Base-by-base conservation (phyloP, 2,797 vertebrate species). In the Sardinella longiceps region DNA sequence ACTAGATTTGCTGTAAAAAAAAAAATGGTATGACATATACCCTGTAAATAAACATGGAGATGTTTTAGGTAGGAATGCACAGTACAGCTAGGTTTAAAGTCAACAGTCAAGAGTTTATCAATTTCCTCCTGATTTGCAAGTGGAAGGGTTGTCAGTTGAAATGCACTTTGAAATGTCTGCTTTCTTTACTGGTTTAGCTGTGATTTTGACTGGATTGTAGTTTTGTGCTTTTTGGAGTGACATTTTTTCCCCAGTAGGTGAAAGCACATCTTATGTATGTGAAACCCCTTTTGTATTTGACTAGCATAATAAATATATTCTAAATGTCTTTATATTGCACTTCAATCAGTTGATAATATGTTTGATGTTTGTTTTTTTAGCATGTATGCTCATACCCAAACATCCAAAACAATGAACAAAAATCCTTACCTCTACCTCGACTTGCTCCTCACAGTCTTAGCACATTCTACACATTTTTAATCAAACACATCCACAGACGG, bases 251-350 rank as follows among this genome's bases (percentile, higher is more conserved):
- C 66, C 45, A 77, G 87, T 93, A 92, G 92, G 92, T 90, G 91
- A 94, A 95, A 94, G 94, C 94, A 95, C 94, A 96, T 89, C 85
- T 90, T 58, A 87, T 94, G 95, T 96, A 87, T 94, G 95, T 96
- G 93, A 94, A 91, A 93, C 83, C 70, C 90, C 93, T 95, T 96
- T 96, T 96, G 95, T 96, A 96, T 94, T 95, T 95, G 94, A 95
- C 94, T 94, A 94, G 95, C 93, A 94, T 94, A 96, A 95, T 96
- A 96, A 96, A 96, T 94, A 93, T 95, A 95, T 95, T 94, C 93
- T 94, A 92, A 95, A 94, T 95, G 95, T 95, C 89, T 88, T 46
- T 81, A 81, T 70, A 70, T 70, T 5, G 66, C 37, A 33, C 30
- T 33, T 15, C 37, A 33, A 10, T 70, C 14, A 43, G 70, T 77